Evolutionary conservation across 2,113 vertebrate species (phyloP), one percentile per base, ranked within the genome.

Genomic region (Oreotrochilus melanogaster): DNA sequence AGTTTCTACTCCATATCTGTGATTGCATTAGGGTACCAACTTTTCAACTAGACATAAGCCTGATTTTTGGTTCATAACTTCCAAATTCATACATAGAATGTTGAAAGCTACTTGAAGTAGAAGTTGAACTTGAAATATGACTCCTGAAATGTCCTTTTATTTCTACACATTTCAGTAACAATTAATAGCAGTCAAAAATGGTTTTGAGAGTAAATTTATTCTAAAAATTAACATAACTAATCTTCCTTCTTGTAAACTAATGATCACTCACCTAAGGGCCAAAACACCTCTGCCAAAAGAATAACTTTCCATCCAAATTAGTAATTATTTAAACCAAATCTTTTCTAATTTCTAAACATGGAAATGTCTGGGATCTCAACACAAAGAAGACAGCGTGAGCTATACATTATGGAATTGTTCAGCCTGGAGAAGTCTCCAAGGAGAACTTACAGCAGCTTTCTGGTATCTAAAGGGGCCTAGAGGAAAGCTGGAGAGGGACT

Each of bases 211-310:
- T 65, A 22, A 87, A 67, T 95, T 89, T 89, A 67, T 85, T 81
- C 65, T 81, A 50, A 93, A 93, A 95, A 85, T 91, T 95, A 93
- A 82, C 39, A 45, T 45, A 75, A 75, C 7, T 80, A 43, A 72
- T 89, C 57, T 86, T 81, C 64, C 62, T 91, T 48, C 53, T 92
- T 35, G 39, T 91, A 92, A 95, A 87, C 61, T 67, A 88, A 22
- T 80, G 86, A 94, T 60, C 80, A 47, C 60, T 78, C 43, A 91
- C 65, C 60, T 65, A 85, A 69, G 2, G 2, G 78, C 86, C 73
- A 82, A 60, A 85, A 51, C 15, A 78, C 39, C 53, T 72, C 65
- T 92, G 84, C 76, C 86, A 89, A 81, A 92, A 51, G 35, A 84
- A 65, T 57, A 13, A 67, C 11, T 91, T 92, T 84, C 70, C 42